phyloP scores from a whole-genome alignment of 2,113 vertebrate genomes.

The Oophaga pumilio region DNA sequence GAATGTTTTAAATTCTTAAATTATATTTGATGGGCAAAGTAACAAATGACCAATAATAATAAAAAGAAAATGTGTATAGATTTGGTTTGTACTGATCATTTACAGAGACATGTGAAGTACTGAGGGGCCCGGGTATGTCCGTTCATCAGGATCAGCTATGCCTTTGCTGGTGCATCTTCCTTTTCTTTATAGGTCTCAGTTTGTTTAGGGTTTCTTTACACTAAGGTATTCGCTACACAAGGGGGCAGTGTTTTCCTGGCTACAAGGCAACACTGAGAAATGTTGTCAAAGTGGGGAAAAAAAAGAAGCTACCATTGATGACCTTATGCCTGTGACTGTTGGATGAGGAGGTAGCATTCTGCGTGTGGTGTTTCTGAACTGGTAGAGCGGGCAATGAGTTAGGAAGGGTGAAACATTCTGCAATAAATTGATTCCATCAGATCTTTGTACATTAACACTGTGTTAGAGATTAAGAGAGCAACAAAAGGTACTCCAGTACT shows the following conservation, averaged over 20 bases:
- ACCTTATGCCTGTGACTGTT: background rate
- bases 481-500: background rate
- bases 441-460: background rate
- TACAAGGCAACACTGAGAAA: background rate
- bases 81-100: too few species aligned
- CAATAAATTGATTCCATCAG: background rate
- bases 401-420: background rate
- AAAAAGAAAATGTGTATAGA: too few species aligned
- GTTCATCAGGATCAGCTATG: background rate
- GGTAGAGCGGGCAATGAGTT: background rate
- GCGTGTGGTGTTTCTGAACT: background rate
- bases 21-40: too few species aligned
- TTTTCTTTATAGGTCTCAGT: background rate
- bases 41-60: too few species aligned
- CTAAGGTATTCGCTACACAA: background rate
- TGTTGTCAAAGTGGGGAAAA: background rate
- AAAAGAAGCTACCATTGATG: background rate
- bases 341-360: background rate
- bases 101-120: too few species aligned
- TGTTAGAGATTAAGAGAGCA: background rate
- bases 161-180: background rate
- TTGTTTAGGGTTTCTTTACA: background rate
- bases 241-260: background rate
- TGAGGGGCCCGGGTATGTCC: background rate
- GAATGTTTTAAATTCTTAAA: background rate